Percentiles rank a stretch among this genome's conserved stretches.
These are phyloP conservation scores for Aldrovandia affinis DNA, from an alignment of 2,797 vertebrate species.

Conservation along the genomic window DNA sequence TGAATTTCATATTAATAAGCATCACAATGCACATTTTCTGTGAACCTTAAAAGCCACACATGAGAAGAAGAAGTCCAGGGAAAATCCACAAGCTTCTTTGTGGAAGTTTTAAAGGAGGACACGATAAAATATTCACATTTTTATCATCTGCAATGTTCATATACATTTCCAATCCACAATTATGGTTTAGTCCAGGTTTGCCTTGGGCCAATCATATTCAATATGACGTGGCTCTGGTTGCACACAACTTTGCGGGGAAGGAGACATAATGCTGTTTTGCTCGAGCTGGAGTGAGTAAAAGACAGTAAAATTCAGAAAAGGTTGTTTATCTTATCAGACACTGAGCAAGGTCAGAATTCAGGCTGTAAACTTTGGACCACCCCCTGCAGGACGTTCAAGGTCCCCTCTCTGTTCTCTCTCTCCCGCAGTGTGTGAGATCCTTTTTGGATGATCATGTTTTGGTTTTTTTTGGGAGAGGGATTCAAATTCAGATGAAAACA, in stretches of 20 bases:
- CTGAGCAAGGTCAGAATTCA: not conserved
- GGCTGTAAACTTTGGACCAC: slow-evolving; percentile 7
- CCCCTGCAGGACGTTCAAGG: not conserved
- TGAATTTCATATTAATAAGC: no score
- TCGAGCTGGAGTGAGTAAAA: not conserved
- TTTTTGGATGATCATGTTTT: not conserved
- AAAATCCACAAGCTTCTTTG: not conserved
- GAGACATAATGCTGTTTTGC: not conserved
- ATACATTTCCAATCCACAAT: not conserved
- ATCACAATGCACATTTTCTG: no score
- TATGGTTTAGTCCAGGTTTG: not conserved
- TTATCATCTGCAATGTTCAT: not conserved
- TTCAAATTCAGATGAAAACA: not conserved
- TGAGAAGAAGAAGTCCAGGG: not conserved
- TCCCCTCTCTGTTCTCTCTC: not conserved
- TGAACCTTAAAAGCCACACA: no score
- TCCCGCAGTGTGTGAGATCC: not conserved
- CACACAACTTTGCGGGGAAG: not conserved
- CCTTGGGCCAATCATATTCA: not conserved
- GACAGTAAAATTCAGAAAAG: not conserved
- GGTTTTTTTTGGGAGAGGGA: not conserved
- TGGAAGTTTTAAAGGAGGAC: not conserved
- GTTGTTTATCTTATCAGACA: not conserved
- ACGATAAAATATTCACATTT: not conserved
- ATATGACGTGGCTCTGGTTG: not conserved